Evolutionary conservation across 2,797 vertebrate species (phyloP).

Genomic region (Tolypeutes matacus): DNA sequence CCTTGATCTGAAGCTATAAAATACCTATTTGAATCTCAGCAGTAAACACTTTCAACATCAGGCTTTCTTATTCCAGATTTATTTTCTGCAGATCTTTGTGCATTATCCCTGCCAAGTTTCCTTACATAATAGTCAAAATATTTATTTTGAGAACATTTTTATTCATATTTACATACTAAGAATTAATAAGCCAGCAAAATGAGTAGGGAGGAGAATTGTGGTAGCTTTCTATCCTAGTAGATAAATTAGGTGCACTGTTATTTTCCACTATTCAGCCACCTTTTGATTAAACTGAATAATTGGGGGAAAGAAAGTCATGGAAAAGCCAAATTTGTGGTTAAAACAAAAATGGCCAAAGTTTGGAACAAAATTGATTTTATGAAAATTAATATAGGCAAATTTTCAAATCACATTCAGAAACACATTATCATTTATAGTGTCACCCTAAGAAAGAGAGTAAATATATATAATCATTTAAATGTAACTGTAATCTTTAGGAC

Average conservation of each 20-base stretch:
- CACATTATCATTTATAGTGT: not conserved
- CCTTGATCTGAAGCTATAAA: conserved; percentile 77
- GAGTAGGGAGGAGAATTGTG: not conserved
- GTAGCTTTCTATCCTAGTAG: not conserved
- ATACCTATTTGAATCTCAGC: conserved; percentile 80
- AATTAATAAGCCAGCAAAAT: not conserved
- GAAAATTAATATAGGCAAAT: conserved; percentile 6
- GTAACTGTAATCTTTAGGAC: not conserved
- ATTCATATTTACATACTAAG: not conserved
- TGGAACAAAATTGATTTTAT: not conserved
- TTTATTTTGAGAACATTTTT: conserved; percentile 43
- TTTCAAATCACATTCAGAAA: not conserved
- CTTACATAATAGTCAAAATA: conserved; percentile 34
- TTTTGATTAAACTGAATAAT: conserved; percentile 25
- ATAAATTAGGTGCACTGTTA: not conserved
- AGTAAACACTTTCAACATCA: conserved; percentile 67
- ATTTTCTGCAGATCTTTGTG: conserved; percentile 58
- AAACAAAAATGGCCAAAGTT: not conserved
- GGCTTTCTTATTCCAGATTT: conserved; percentile 61
- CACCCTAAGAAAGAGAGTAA: not conserved
- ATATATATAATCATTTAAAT: not conserved
- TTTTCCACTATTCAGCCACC: not conserved
- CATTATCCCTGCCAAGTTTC: conserved; percentile 15
- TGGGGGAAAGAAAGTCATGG: not conserved
- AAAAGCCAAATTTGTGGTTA: not conserved